Conservation (phyloP, 1,140 invertebrate genomes). For the Pristionchus pacificus region DNA sequence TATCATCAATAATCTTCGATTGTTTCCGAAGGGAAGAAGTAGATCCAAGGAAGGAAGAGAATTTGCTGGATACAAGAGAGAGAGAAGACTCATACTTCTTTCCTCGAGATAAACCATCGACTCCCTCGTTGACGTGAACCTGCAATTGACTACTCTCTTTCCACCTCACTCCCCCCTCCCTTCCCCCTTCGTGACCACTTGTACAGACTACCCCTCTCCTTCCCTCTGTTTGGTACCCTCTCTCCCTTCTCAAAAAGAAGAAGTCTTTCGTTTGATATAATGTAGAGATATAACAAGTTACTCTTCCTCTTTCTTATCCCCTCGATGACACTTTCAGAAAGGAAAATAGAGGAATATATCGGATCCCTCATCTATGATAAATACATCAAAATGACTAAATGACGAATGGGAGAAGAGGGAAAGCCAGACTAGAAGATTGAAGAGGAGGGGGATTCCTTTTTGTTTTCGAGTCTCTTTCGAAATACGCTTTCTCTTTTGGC, state of each 20-base stretch:
- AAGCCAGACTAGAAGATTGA: too few relatives aligned
- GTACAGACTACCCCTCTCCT: slow-evolving; percentile 60
- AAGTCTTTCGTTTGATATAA: too few relatives aligned
- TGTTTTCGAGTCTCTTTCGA: too few relatives aligned
- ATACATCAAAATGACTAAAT: too few relatives aligned
- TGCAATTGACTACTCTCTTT: slow-evolving; percentile 37
- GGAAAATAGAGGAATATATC: too few relatives aligned
- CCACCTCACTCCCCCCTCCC: not conserved
- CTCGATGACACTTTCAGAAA: too few relatives aligned
- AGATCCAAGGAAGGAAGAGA: slow-evolving; percentile 24
- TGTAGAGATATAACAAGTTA: too few relatives aligned
- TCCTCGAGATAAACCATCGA: slow-evolving; percentile 64
- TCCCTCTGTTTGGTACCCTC: slow-evolving; percentile 66
- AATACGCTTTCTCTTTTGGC: too few relatives aligned
- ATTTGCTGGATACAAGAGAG: slow-evolving; percentile 24
- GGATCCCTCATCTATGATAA: too few relatives aligned
- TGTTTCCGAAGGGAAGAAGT: slow-evolving; percentile 3
- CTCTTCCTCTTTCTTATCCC: too few relatives aligned
- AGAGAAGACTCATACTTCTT: slow-evolving; percentile 14
- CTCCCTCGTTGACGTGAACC: slow-evolving; percentile 69
- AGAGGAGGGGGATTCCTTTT: too few relatives aligned
- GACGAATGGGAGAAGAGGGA: too few relatives aligned
- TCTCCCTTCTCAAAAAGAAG: slow-evolving; percentile 69
- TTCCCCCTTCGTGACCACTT: slow-evolving; percentile 5
- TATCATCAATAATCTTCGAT: not conserved